Conservation (phyloP, 2,888 invertebrate genomes). For the Oligia strigilis region DNA sequence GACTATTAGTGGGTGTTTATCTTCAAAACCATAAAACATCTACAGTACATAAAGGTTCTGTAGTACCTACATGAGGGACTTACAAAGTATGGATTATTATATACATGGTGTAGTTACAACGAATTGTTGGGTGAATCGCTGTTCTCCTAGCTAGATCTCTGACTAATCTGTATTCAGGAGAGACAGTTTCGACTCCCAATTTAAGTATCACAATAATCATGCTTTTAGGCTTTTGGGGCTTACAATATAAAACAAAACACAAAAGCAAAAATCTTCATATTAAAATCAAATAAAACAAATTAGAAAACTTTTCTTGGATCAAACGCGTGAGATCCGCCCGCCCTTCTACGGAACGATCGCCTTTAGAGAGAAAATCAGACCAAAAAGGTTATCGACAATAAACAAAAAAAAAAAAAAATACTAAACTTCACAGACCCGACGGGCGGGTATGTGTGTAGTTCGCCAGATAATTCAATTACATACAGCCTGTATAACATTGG, state of each 20-base stretch:
- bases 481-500: background rate
- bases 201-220: background rate
- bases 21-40: no score
- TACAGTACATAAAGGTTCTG: background rate
- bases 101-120: background rate
- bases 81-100: background rate
- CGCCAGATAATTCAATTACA: background rate
- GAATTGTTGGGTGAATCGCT: background rate
- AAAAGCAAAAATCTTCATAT: background rate
- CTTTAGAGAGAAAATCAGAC: background rate
- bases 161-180: background rate
- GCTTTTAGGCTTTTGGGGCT: background rate
- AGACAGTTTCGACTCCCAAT: background rate
- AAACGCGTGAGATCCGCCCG: background rate
- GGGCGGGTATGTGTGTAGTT: background rate
- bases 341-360: no score
- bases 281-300: background rate
- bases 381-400: background rate
- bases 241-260: background rate
- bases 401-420: background rate
- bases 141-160: background rate
- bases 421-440: background rate
- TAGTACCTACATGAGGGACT: background rate
- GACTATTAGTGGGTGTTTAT: no score
- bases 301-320: background rate